Evolutionary conservation across 64 coral and sea anemone species (phyloP).

Genomic region (Dendrophyllia cribrosa): DNA sequence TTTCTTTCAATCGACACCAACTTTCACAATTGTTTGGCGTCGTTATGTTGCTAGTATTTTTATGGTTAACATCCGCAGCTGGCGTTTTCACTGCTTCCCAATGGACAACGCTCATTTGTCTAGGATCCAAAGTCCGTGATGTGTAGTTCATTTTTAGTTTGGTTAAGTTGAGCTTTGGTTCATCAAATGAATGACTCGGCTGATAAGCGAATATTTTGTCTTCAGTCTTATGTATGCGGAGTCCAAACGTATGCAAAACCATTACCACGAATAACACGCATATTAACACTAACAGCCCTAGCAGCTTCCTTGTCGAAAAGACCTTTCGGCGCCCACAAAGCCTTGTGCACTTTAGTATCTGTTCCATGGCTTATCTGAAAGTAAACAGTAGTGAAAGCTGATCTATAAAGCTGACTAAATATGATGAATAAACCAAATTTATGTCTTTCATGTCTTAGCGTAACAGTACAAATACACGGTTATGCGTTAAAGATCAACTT

Average conservation of each 20-base stretch:
- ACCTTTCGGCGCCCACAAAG: neutral
- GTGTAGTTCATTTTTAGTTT: neutral
- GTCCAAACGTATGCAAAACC: neutral
- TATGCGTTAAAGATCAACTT: too few species aligned
- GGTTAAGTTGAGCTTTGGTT: neutral
- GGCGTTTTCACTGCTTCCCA: neutral
- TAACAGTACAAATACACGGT: too few species aligned
- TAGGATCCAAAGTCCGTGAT: neutral
- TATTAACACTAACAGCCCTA: neutral
- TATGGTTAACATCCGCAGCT: neutral
- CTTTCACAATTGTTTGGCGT: neutral
- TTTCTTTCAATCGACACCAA: slow-evolving; percentile 47
- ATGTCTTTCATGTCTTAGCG: too few species aligned
- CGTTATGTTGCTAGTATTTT: neutral
- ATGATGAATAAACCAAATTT: too few species aligned
- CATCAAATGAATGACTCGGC: neutral
- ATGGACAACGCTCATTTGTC: neutral
- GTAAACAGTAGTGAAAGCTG: neutral
- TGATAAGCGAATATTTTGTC: neutral
- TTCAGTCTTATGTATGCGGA: neutral
- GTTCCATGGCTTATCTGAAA: neutral
- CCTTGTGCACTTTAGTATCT: neutral
- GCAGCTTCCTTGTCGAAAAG: neutral
- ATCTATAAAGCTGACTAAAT: too few species aligned
- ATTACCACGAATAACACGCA: neutral